These are phyloP conservation scores for Blera fallax DNA, from an alignment of 2,888 invertebrate species.

Conservation along the genomic window DNA sequence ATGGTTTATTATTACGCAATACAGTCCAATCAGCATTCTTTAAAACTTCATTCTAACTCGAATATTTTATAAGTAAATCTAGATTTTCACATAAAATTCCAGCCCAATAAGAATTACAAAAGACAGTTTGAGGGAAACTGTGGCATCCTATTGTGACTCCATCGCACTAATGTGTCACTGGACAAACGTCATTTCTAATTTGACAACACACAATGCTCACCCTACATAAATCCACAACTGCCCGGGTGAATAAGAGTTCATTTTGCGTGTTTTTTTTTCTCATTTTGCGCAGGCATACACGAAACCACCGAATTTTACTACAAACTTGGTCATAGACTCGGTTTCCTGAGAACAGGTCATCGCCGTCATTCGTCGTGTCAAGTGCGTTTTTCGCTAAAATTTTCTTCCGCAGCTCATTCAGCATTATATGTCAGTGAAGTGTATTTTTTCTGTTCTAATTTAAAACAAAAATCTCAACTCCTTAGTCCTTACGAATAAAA, in stretches of 20 bases:
- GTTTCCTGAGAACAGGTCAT: slow-evolving; percentile 56
- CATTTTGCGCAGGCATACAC: slow-evolving; percentile 19
- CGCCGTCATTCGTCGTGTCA: slow-evolving; percentile 52
- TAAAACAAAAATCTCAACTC: not conserved
- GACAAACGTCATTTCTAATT: slow-evolving; percentile 44
- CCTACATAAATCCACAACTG: not conserved
- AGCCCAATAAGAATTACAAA: not conserved
- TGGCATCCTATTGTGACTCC: slow-evolving; percentile 22
- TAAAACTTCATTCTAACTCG: no score
- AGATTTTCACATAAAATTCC: no score
- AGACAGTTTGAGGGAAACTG: slow-evolving; percentile 15
- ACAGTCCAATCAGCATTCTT: no score
- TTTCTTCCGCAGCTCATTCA: not conserved
- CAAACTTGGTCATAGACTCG: slow-evolving; percentile 32
- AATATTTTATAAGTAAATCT: no score
- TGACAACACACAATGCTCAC: slow-evolving; percentile 3
- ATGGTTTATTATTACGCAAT: no score
- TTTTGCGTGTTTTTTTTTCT: slow-evolving; percentile 17
- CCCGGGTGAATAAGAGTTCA: slow-evolving; percentile 34
- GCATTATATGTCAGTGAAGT: not conserved
- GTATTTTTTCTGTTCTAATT: not conserved
- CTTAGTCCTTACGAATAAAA: not conserved
- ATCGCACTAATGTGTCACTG: slow-evolving; percentile 12
- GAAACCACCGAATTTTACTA: slow-evolving; percentile 45
- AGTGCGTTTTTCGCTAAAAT: slow-evolving; percentile 31